phyloP scores from a whole-genome alignment of 2,888 invertebrate genomes.

The Panzeria rudis region DNA sequence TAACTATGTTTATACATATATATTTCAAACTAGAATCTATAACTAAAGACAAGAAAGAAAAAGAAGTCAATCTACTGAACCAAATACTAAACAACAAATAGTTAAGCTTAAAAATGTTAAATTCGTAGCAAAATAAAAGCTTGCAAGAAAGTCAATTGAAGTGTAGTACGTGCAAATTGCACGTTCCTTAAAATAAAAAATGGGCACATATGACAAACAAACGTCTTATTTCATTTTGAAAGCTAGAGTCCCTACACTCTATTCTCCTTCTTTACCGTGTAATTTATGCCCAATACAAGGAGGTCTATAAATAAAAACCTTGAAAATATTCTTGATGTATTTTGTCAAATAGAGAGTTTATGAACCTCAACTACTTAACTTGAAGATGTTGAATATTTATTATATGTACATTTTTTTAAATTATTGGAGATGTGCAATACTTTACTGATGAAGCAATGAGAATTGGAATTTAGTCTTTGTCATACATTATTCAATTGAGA shows the following conservation, averaged over 20 bases:
- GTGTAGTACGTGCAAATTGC: neutral
- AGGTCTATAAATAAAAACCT: conserved; percentile 32
- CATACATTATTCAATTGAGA: conserved; percentile 11
- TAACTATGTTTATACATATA: neutral
- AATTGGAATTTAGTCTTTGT: conserved; percentile 11
- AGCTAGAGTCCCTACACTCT: neutral
- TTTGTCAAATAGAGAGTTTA: conserved; percentile 25
- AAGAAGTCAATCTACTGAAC: neutral
- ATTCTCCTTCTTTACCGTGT: neutral
- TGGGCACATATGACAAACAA: conserved; percentile 35
- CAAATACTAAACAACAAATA: neutral
- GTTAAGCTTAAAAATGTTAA: neutral
- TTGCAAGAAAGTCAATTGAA: neutral
- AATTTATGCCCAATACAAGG: conserved; percentile 25
- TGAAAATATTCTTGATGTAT: conserved; percentile 36
- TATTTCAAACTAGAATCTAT: conserved; percentile 4
- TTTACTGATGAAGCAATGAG: neutral
- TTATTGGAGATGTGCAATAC: conserved; percentile 17
- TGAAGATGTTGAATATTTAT: conserved; percentile 8
- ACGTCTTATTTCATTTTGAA: neutral
- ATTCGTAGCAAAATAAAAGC: neutral
- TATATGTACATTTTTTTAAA: conserved; percentile 13
- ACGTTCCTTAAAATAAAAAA: conserved; percentile 15
- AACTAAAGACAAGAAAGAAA: neutral
- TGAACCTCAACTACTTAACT: conserved; percentile 16